A percentile compares a stretch with the other conserved stretches of the same genome.
phyloP scores from a whole-genome alignment of 2,888 invertebrate species.

The Pristionchus exspectatus region DNA sequence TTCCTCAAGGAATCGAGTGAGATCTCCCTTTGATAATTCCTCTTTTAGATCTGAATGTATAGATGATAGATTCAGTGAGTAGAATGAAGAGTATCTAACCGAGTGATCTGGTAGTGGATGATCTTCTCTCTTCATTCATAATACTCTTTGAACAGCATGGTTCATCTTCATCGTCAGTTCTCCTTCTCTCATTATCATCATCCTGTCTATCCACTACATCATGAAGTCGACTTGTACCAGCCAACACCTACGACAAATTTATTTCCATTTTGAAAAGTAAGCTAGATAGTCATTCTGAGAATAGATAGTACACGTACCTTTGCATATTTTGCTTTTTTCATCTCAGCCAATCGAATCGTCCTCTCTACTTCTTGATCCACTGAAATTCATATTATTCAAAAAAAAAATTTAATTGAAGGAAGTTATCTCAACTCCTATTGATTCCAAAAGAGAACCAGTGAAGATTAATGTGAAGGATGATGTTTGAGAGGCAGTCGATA shows the following conservation, averaged over 20 bases:
- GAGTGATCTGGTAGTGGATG: not conserved
- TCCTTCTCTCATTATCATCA: slow-evolving; percentile 3
- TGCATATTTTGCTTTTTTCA: not conserved
- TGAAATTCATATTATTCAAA: not conserved
- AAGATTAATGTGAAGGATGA: slow-evolving; percentile 60
- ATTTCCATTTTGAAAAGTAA: not conserved
- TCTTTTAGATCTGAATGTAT: slow-evolving; percentile 55
- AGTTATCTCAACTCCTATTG: slow-evolving; percentile 61
- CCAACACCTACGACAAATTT: not conserved
- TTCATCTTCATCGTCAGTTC: slow-evolving; percentile 8
- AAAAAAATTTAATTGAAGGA: slow-evolving; percentile 62
- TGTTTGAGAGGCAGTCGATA: slow-evolving; percentile 36
- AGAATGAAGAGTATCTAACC: not conserved
- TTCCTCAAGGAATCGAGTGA: slow-evolving; percentile 77
- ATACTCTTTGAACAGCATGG: slow-evolving; percentile 29
- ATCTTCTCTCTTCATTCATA: slow-evolving; percentile 29
- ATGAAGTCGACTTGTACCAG: not conserved
- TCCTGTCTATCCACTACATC: not conserved
- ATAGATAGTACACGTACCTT: not conserved
- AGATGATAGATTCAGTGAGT: not conserved
- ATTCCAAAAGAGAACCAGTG: slow-evolving; percentile 43
- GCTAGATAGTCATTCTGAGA: not conserved
- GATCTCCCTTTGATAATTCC: slow-evolving; percentile 70
- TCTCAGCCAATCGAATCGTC: not conserved
- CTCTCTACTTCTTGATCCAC: slow-evolving; percentile 51